A percentile compares a stretch with the other conserved stretches of the same genome.
Conservation (phyloP, 2,888 invertebrate genomes). For the Pandemis heparana region DNA sequence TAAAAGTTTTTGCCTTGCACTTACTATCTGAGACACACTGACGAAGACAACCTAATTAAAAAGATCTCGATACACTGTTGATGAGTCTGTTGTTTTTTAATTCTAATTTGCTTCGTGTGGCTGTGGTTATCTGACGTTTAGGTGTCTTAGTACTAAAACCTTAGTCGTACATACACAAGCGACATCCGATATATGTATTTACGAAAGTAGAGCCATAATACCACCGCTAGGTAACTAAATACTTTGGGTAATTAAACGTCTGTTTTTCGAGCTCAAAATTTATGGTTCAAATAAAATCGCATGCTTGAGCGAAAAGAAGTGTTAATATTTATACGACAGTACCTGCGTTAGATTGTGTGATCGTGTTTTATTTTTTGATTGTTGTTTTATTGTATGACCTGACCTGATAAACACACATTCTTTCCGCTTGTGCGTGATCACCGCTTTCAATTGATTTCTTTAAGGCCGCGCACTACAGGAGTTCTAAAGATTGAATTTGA, state of each 20-base stretch:
- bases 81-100: too few relatives aligned
- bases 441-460: conserved; percentile 65
- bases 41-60: too few relatives aligned
- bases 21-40: too few relatives aligned
- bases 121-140: too few relatives aligned
- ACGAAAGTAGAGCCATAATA: too few relatives aligned
- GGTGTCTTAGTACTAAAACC: neutral
- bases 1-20: too few relatives aligned
- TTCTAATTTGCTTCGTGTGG: too few relatives aligned
- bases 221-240: neutral
- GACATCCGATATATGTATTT: too few relatives aligned
- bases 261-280: conserved; percentile 36
- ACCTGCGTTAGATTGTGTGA: conserved; percentile 71
- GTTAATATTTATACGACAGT: conserved; percentile 57
- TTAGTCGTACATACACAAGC: neutral
- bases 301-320: conserved; percentile 84
- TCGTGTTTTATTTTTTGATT: conserved; percentile 71
- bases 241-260: neutral
- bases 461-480: conserved; percentile 32
- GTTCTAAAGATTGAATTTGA: conserved; percentile 24
- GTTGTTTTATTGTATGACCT: conserved; percentile 75
- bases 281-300: conserved; percentile 78
- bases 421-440: conserved; percentile 85
- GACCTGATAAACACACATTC: conserved; percentile 79
- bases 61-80: too few relatives aligned